phyloP scores from a whole-genome alignment of 1,140 invertebrate genomes.

The Neelides sp. region DNA sequence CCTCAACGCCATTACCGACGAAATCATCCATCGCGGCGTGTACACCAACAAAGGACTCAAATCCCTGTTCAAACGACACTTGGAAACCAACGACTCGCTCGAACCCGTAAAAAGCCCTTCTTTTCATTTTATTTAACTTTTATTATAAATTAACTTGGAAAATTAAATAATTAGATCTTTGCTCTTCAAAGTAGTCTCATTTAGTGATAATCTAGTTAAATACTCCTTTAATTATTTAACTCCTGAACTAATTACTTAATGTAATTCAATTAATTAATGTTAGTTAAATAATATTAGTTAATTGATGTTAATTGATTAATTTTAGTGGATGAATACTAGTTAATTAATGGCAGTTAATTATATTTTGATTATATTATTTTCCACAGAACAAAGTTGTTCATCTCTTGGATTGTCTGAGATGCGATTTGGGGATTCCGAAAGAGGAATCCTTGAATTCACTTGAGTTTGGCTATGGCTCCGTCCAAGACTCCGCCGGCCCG shows the following conservation, averaged over 20 bases:
- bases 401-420: slow-evolving; percentile 21
- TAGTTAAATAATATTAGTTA: not conserved
- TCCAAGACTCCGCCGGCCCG: slow-evolving; percentile 17
- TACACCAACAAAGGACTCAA: slow-evolving; percentile 41
- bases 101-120: not conserved
- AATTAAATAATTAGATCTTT: not conserved
- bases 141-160: not conserved
- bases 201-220: not conserved
- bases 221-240: not conserved
- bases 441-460: slow-evolving; percentile 26
- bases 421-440: slow-evolving; percentile 29
- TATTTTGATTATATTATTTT: not conserved
- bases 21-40: slow-evolving; percentile 40
- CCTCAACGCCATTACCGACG: slow-evolving; percentile 42
- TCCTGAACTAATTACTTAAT: slow-evolving; percentile 33
- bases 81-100: slow-evolving; percentile 34
- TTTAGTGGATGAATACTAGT: not conserved
- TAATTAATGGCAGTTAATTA: not conserved
- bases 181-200: not conserved
- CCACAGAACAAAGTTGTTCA: slow-evolving; percentile 20
- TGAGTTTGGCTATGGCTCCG: slow-evolving; percentile 27
- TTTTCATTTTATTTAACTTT: too few relatives aligned
- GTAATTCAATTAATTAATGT: not conserved
- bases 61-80: slow-evolving; percentile 37
- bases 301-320: not conserved